Conservation (phyloP, 2,797 vertebrate species). For the Malurus splendens region DNA sequence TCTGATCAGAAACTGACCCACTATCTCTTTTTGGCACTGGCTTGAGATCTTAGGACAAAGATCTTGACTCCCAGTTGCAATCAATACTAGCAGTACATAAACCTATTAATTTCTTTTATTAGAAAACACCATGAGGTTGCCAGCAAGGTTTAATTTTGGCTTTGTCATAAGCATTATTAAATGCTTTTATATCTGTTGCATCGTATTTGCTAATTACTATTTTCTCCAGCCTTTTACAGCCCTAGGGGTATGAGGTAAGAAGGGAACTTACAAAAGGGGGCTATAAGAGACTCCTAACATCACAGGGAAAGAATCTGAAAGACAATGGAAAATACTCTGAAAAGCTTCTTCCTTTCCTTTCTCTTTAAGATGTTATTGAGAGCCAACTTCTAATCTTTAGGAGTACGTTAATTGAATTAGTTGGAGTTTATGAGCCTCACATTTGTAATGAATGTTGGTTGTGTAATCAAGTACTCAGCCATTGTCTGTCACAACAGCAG, state of each 20-base stretch:
- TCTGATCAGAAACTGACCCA: background rate
- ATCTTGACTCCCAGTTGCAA: background rate
- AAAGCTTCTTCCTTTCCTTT: background rate
- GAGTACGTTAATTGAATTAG: background rate
- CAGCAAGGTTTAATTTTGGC: conserved; percentile 12
- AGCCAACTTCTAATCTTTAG: background rate
- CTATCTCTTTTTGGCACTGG: background rate
- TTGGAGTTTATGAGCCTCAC: background rate
- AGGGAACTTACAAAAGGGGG: background rate
- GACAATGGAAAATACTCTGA: background rate
- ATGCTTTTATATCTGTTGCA: background rate
- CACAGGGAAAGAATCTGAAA: background rate
- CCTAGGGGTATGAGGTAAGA: background rate
- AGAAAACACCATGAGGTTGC: background rate
- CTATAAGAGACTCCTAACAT: background rate
- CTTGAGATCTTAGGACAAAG: background rate
- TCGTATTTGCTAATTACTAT: background rate
- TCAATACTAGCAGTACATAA: background rate
- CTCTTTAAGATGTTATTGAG: background rate
- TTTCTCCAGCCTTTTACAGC: background rate
- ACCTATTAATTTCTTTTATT: background rate
- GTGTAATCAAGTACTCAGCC: background rate
- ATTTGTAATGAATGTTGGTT: background rate
- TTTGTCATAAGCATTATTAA: conserved; percentile 1
- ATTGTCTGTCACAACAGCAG: background rate